A percentile compares a stretch with the other conserved stretches of the same genome.
Evolutionary conservation across 1,140 invertebrate genomes (phyloP).

Genomic region (Battus philenor): DNA sequence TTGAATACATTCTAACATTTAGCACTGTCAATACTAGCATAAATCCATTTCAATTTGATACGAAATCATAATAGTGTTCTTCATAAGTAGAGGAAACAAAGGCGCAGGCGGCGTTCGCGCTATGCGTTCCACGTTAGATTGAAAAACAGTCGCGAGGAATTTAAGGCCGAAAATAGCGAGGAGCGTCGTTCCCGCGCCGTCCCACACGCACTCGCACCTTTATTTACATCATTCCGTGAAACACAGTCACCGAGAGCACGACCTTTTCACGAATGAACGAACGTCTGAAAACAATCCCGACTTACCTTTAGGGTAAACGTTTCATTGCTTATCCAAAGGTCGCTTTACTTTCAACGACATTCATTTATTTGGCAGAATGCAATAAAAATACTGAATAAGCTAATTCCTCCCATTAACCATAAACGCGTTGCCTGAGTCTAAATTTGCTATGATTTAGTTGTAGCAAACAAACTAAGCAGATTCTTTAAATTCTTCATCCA

Average conservation of each 20-base stretch:
- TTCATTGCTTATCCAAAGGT: conserved; percentile 1
- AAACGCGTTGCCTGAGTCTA: too few species aligned
- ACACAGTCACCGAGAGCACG: conserved; percentile 36
- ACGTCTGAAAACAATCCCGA: conserved; percentile 38
- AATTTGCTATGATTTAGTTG: too few species aligned
- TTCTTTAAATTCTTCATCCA: too few species aligned
- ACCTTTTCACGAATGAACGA: conserved; percentile 45
- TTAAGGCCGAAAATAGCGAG: conserved; percentile 71
- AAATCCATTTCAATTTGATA: conserved; percentile 7
- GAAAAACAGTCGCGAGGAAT: conserved; percentile 71
- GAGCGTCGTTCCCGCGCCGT: conserved; percentile 54
- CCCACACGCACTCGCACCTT: conserved; percentile 48
- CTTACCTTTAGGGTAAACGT: conserved; percentile 32
- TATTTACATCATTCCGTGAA: conserved; percentile 62
- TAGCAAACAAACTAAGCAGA: too few species aligned
- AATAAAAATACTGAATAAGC: neutral
- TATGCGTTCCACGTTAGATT: conserved; percentile 72
- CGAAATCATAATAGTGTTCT: conserved; percentile 4
- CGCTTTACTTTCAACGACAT: neutral
- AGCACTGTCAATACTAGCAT: conserved; percentile 29
- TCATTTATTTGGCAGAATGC: neutral
- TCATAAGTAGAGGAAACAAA: conserved; percentile 36
- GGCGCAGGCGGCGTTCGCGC: conserved; percentile 54
- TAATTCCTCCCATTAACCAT: too few species aligned
- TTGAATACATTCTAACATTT: conserved; percentile 4